Evolutionary conservation across 1,140 invertebrate genomes (phyloP), one percentile per base, ranked within the genome.

Genomic region (Drosophila baimaii): DNA sequence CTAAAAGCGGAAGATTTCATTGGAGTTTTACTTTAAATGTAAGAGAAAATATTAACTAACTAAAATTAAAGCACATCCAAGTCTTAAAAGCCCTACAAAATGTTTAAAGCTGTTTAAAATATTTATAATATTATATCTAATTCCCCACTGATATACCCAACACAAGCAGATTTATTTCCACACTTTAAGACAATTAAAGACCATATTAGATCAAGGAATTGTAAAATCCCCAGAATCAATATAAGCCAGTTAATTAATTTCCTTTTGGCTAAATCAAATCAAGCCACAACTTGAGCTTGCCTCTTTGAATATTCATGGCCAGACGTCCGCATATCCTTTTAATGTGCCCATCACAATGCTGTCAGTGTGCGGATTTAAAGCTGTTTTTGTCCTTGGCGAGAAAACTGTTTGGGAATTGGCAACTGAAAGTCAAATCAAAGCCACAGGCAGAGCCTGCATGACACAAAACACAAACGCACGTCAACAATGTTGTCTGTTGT

Each of bases 391-490:
- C 39, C 62, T 66, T 64, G 44, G 58, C 29, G 35, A 39, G 43
- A 75, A 75, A 75, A 75, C 21, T 25, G 23, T 65, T 58, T 49
- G 51, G 49, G 49, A 79, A 85, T 76, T 78, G 75, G 73, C 83
- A 76, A 71, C 59, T 72, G 56, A 77, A 86, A 88, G 83, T 83
- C 79, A 79, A 82, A 73, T 83, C 83, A 88, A 76, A 73, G 84
- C 79, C 77, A 81, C 68, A 77, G 56, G 43, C 56, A 59, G 63
- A 59, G 56, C 35, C 35, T n/a, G 57, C 58, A 57, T 55, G 39
- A 49, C 47, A 51, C 57, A 33, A 37, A 63, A 39, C 64, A 70
- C 75, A 79, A 86, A 73, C 39, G 79, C 31, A 58, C 81, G 79
- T 76, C 75, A 76, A 69, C 70, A 82, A 68, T 79, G 79, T 56